Percentiles rank a stretch among this genome's conserved stretches.
Evolutionary conservation across 2,797 vertebrate genomes (phyloP).

Genomic region (Leptoclinus maculatus): DNA sequence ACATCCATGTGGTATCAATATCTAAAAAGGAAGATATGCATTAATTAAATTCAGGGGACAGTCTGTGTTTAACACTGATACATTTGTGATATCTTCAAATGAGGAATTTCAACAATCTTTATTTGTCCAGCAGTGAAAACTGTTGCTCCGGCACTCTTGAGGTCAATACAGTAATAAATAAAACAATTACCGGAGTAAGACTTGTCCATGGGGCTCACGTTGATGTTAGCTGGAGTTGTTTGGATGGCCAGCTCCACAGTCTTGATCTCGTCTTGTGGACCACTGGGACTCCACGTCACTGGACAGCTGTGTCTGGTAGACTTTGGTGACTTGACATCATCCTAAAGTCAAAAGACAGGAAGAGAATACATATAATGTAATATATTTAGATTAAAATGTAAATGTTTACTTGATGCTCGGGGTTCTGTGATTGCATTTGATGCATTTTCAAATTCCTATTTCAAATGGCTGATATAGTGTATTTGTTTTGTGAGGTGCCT

Average conservation of each 20-base stretch:
- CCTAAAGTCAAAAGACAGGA: slow-evolving; percentile 76
- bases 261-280: slow-evolving; percentile 88
- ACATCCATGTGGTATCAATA: slow-evolving; percentile 91
- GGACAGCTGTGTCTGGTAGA: slow-evolving; percentile 86
- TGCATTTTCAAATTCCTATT: slow-evolving; percentile 1
- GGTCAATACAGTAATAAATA: background rate
- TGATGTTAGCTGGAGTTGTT: slow-evolving; percentile 75
- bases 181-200: slow-evolving; percentile 86
- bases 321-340: slow-evolving; percentile 91
- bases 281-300: slow-evolving; percentile 85
- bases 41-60: background rate
- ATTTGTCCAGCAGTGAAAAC: background rate
- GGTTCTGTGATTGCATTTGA: background rate
- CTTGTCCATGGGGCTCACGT: slow-evolving; percentile 82
- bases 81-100: background rate
- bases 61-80: background rate
- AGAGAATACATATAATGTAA: background rate
- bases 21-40: slow-evolving; percentile 73
- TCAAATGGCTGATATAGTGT: background rate
- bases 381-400: slow-evolving; percentile 2
- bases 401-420: background rate
- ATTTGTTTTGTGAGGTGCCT: slow-evolving; percentile 17
- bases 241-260: slow-evolving; percentile 92
- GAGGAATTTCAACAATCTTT: background rate
- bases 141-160: background rate